These are phyloP conservation scores for Chromobotia macracanthus DNA, from an alignment of 2,797 vertebrate species.

Conservation along the genomic window DNA sequence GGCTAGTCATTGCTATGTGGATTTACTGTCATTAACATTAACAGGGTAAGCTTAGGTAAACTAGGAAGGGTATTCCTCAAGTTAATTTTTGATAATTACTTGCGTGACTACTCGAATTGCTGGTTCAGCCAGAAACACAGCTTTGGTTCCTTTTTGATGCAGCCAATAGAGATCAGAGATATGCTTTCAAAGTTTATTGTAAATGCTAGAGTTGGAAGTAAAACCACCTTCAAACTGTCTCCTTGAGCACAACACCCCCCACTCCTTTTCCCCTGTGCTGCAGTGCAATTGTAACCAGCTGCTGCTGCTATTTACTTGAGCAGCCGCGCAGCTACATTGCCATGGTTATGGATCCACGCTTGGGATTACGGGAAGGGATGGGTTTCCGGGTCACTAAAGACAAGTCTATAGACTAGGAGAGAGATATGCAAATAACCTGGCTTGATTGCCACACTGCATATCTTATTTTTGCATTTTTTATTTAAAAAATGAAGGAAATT, in stretches of 20 bases:
- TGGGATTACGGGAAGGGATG: slow-evolving; percentile 41
- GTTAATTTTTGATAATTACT: neutral
- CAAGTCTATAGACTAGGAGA: neutral
- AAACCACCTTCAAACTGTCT: slow-evolving; percentile 16
- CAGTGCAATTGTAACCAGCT: slow-evolving; percentile 76
- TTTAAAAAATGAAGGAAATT: too few relatives aligned
- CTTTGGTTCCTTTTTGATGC: slow-evolving; percentile 1
- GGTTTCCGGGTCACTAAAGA: slow-evolving; percentile 57
- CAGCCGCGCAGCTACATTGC: slow-evolving; percentile 62
- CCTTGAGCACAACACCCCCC: slow-evolving; percentile 7
- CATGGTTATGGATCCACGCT: slow-evolving; percentile 61
- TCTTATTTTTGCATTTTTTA: too few relatives aligned
- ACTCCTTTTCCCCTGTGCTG: slow-evolving; percentile 50
- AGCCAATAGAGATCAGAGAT: slow-evolving; percentile 20
- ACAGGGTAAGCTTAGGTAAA: too few relatives aligned
- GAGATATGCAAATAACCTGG: slow-evolving; percentile 18
- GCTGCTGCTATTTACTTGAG: slow-evolving; percentile 65
- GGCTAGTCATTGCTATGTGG: slow-evolving; percentile 25
- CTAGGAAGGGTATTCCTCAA: neutral
- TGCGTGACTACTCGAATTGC: neutral
- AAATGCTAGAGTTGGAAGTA: slow-evolving; percentile 18
- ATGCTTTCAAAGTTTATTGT: slow-evolving; percentile 19
- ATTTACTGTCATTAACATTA: neutral
- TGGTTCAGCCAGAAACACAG: slow-evolving; percentile 17
- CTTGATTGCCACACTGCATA: neutral